Conservation (phyloP, 2,113 vertebrate genomes). For the Leiothrix lutea region DNA sequence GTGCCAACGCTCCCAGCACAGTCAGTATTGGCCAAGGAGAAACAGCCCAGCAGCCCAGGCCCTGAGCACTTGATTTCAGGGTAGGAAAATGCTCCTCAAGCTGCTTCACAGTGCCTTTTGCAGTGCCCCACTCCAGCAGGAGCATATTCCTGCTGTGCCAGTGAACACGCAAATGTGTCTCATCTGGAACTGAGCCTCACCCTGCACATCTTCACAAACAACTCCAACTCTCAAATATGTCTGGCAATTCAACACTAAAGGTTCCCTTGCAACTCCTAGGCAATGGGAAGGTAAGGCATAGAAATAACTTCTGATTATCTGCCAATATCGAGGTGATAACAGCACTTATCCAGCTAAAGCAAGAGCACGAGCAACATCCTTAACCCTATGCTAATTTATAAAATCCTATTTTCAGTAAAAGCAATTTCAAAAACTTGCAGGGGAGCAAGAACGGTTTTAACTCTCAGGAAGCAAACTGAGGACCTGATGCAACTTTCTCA, state of each 20-base stretch:
- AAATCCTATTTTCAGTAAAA: background rate
- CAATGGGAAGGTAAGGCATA: accelerated
- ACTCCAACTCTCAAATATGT: background rate
- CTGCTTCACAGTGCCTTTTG: background rate
- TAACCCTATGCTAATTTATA: background rate
- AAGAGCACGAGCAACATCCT: background rate
- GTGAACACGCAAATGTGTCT: accelerated
- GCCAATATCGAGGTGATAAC: accelerated
- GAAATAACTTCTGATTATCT: background rate
- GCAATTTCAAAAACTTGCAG: background rate
- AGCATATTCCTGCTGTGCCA: background rate
- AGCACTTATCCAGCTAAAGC: background rate
- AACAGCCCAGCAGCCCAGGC: accelerated
- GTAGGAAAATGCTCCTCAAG: background rate
- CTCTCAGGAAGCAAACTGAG: background rate
- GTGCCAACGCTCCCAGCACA: background rate
- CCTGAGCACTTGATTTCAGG: background rate
- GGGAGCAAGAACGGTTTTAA: background rate
- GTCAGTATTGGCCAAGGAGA: accelerated
- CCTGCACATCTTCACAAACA: background rate
- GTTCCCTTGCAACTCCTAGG: background rate
- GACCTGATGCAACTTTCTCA: background rate
- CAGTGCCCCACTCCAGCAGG: accelerated
- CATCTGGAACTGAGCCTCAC: background rate
- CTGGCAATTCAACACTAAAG: background rate